Conservation (phyloP, 2,113 vertebrate genomes). For the Rafetus swinhoei region DNA sequence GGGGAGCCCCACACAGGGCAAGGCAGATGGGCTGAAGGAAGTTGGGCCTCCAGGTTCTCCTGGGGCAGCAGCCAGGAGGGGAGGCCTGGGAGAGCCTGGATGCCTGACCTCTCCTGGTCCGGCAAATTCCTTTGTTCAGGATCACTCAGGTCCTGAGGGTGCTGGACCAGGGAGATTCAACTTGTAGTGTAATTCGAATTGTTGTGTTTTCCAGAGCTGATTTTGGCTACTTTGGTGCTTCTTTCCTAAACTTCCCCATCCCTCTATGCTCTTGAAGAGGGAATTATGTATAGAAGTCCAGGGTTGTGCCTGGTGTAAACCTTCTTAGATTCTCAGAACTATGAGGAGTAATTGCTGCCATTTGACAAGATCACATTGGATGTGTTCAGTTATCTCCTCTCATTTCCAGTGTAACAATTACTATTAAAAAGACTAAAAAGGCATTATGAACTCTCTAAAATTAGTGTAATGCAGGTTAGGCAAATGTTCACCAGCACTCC, state of each 20-base stretch:
- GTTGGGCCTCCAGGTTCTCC: no score
- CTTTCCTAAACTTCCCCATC: background rate
- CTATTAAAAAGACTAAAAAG: slow-evolving; percentile 44
- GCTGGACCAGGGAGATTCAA: no score
- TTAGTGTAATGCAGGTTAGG: slow-evolving; percentile 34
- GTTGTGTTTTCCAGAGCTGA: background rate
- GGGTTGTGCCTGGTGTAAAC: background rate
- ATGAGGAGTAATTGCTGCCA: slow-evolving; percentile 19
- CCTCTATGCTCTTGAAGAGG: background rate
- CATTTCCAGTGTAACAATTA: slow-evolving; percentile 19
- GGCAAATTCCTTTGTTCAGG: no score
- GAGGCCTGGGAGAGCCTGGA: no score
- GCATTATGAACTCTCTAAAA: slow-evolving; percentile 52
- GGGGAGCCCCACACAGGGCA: no score
- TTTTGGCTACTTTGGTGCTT: slow-evolving; percentile 20
- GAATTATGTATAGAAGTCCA: background rate
- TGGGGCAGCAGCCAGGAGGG: no score
- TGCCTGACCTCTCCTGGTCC: no score
- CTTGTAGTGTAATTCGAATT: background rate
- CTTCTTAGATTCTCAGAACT: background rate
- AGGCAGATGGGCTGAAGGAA: no score
- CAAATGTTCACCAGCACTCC: slow-evolving; percentile 44
- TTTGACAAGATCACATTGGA: slow-evolving; percentile 21
- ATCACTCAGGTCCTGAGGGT: no score
- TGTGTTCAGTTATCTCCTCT: slow-evolving; percentile 7